Evolutionary conservation across 2,113 vertebrate species (phyloP), one percentile per base, ranked within the genome.

Genomic region (Cercopithecus mona): DNA sequence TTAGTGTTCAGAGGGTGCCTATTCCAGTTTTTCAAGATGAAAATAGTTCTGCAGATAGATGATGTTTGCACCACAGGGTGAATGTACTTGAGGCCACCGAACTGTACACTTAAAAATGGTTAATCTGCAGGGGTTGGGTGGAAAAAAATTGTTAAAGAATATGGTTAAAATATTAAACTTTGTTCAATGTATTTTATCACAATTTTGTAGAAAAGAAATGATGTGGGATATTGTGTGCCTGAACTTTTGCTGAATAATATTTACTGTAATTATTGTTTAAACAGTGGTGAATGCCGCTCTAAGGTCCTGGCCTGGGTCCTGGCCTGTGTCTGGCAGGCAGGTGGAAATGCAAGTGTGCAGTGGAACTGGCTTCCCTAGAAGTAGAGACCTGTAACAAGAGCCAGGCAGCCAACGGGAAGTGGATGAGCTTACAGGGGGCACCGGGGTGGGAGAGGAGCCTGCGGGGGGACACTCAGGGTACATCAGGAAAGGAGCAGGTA

Each of bases 401-500:
- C 50, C 68, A 6, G 50, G 25, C 66, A 18, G 32, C 32, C 32
- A 68, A 6, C 32, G 40, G 48, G 66, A 78, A 38, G 73, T 55
- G 38, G 43, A 73, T n/a, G 23, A 0, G 0, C 10, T 18, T 9
- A 6, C 32, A 12, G 30, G 8, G 11, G 38, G 64, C 40, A 25
- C 17, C 4, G 8, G 25, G 64, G 52, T n/a, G 5, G 23, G 40
- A 32, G 38, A n/a, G 50, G 59, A 40, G 4, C 13, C 11, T 64
- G 27, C 0, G 23, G n/a, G 1, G 23, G n/a, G 23, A 7, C 17
- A 48, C 45, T 6, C 45, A 3, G 20, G 30, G 18, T 35, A 2
- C 3, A 12, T 12, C 4, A 10, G 52, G 68, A 3, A 7, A 48
- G 32, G 20, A 27, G 38, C 50, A 38, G n/a, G 12, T 32, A 38